A percentile compares a stretch with the other conserved stretches of the same genome.
phyloP scores from a whole-genome alignment of 2,797 vertebrate species.

The Fratercula arctica region DNA sequence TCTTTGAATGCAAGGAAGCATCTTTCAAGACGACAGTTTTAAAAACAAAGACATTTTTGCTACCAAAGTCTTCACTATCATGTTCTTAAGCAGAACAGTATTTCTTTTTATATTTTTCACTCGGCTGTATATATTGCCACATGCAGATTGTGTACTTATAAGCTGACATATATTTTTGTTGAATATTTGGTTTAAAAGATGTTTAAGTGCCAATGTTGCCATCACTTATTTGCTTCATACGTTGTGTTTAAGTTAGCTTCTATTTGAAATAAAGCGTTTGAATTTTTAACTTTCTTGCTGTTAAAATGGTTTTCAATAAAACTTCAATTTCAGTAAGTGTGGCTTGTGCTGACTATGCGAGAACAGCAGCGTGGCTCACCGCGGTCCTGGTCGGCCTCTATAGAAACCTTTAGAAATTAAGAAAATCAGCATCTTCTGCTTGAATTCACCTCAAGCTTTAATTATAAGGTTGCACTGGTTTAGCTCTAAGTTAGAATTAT shows the following conservation, averaged over 20 bases:
- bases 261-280: constrained; percentile 52
- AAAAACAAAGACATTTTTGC: constrained; percentile 73
- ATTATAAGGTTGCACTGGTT: background rate
- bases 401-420: background rate
- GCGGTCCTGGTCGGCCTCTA: background rate
- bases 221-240: background rate
- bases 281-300: constrained; percentile 65
- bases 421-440: background rate
- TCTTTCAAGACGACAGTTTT: constrained; percentile 68
- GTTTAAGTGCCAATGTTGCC: constrained; percentile 55
- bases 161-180: constrained; percentile 57
- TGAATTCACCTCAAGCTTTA: background rate
- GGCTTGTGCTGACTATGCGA: background rate
- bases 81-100: constrained; percentile 50
- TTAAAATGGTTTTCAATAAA: constrained; percentile 77
- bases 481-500: background rate
- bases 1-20: constrained; percentile 66
- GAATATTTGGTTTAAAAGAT: constrained; percentile 41
- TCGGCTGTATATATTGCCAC: constrained; percentile 61
- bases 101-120: constrained; percentile 59
- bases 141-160: constrained; percentile 36
- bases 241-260: constrained; percentile 41
- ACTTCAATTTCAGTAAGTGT: constrained; percentile 44
- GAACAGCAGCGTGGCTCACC: background rate
- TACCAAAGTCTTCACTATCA: constrained; percentile 71